Evolutionary conservation across 2,888 invertebrate species (phyloP), one percentile per base, ranked within the genome.

Genomic region (Agonopterix heracliana): DNA sequence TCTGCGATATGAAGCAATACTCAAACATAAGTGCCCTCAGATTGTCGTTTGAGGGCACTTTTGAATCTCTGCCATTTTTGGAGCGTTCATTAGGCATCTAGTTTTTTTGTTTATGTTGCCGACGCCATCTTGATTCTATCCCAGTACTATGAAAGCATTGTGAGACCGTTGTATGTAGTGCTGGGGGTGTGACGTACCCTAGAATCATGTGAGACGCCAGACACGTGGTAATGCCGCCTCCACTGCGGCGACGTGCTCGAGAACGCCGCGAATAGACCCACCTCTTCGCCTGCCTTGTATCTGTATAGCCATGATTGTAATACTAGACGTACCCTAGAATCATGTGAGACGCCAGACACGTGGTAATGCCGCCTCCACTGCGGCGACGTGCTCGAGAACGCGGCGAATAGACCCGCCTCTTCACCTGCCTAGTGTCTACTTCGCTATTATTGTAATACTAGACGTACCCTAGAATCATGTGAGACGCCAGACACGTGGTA

Each of bases 321-420:
- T n/a, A n/a, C 17, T 17, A 17, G 4, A 36, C 38, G 48, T 34
- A 80, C 80, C 74, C 82, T 70, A 1, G 80, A 81, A 57, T 81
- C 80, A 34, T 81, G 81, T 2, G 74, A 72, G 2, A 64, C 60
- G 2, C 65, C 71, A 26, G 79, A 73, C 61, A 78, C 78, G 55
- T 81, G 73, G 63, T 82, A 75, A 57, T 83, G 83, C 0, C 85
- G 64, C 2, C 84, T 57, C 82, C 85, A 89, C 64, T 87, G 89
- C 48, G 86, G 89, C 41, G 84, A 87, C 17, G 88, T 88, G 70
- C 76, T 78, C 49, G 79, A 81, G 79, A 88, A 88, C 38, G 87
- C 86, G 9, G 87, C 88, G 68, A 88, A 88, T 41, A 85, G 64
- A 0, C 77, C 80, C 45, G 82, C 78, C 60, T 88, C 78, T 49